phyloP scores from a whole-genome alignment of 1,140 invertebrate species.

The Acarapis woodi region DNA sequence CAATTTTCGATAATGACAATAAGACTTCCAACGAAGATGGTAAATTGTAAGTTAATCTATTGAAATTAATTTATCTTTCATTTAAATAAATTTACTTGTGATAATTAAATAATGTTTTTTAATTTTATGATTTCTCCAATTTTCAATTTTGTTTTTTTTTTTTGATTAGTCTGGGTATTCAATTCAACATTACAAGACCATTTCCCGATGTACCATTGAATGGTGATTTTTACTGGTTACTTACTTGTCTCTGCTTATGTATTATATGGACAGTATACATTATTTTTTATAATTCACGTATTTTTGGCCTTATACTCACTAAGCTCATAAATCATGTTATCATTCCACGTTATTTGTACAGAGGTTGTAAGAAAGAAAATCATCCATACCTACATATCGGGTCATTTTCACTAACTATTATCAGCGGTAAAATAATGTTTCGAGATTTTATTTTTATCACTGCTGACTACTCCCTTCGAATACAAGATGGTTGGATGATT shows the following conservation, averaged over 20 bases:
- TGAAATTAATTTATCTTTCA: too few relatives aligned
- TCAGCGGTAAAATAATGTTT: slow-evolving; percentile 97
- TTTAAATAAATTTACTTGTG: too few relatives aligned
- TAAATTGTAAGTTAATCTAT: too few relatives aligned
- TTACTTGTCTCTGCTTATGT: slow-evolving; percentile 44
- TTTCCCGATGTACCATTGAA: slow-evolving; percentile 19
- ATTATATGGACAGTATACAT: slow-evolving; percentile 75
- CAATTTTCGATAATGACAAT: too few relatives aligned
- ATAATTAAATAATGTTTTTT: too few relatives aligned
- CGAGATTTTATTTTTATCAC: slow-evolving; percentile 77
- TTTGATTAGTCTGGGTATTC: too few relatives aligned
- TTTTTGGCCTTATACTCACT: slow-evolving; percentile 63
- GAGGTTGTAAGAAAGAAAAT: not conserved
- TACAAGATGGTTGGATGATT: slow-evolving; percentile 89
- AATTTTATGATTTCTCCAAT: too few relatives aligned
- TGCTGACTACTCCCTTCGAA: slow-evolving; percentile 65
- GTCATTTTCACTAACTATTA: slow-evolving; percentile 67
- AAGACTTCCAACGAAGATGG: too few relatives aligned
- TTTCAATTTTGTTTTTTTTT: too few relatives aligned
- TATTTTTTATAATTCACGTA: slow-evolving; percentile 74
- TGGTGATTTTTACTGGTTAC: slow-evolving; percentile 44
- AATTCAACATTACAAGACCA: slow-evolving; percentile 10
- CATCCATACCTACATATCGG: slow-evolving; percentile 20
- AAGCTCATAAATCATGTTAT: slow-evolving; percentile 61
- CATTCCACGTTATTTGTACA: slow-evolving; percentile 21